Base-by-base conservation (phyloP, 1,140 invertebrate genomes). In the Mactra quadrangularis region DNA sequence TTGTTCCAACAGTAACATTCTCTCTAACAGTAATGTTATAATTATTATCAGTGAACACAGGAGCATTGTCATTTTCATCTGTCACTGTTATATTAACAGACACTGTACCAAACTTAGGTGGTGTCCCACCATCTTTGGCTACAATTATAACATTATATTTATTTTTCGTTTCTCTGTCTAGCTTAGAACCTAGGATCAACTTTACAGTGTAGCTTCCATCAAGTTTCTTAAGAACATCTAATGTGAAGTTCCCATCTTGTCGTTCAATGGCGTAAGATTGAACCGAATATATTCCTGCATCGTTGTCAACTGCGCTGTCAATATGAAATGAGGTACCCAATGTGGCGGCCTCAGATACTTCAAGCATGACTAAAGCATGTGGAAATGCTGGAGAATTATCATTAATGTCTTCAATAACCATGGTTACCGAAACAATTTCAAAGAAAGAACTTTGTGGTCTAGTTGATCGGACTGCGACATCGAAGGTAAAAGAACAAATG, bases 51-150 rank as follows among this genome's bases (percentile, higher is more conserved):
- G 45, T 52, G 60, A 90, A 90, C 6, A 95, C 94, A 0, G 98
- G 98, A 93, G 97, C 96, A 92, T 99, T 99, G 91, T 99, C 98
- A 91, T 99, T 99, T 0, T 98, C 95, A 92, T 99, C 98, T 88
- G 97, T 96, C 0, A 99, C 95, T 1, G 95, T 96, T 0, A 99
- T 95, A 0, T 97, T 95, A 0, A 99, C 96, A 1, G 96, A 96
- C 0, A 98, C 97, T 55, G 96, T 97, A 0, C 97, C 97, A 0
- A 96, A 96, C 85, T 95, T 95, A 0, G 96, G 94, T 0, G 97
- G 96, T 0, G 95, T 94, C 0, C 98, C 98, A 6, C 96, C 95
- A 93, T 99, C 98, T 60, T 95, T 95, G 3, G 98, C 98, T n/a
- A 98, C 94, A 0, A 99, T 95, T 79, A 95, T 94, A 66, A 99